Percentiles rank a stretch among this genome's conserved stretches.
phyloP scores from a whole-genome alignment of 2,113 vertebrate species.

The Phrynosoma platyrhinos region DNA sequence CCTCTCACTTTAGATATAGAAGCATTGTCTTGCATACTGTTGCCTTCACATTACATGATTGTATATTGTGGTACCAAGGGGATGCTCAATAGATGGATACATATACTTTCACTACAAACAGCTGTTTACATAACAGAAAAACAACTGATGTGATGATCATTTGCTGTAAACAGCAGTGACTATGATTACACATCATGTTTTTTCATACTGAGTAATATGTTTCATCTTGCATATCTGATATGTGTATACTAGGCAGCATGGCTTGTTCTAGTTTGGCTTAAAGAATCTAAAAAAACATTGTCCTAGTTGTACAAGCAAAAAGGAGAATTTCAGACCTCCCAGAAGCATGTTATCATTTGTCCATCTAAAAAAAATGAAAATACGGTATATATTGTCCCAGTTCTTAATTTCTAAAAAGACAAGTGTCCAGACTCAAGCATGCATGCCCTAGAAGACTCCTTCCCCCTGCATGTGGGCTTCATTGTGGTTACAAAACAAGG shows the following conservation, averaged over 20 bases:
- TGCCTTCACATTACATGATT: slow-evolving; percentile 40
- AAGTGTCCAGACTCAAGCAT: neutral
- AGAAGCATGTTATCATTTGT: neutral
- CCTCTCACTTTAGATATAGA: neutral
- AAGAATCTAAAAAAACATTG: neutral
- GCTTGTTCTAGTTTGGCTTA: neutral
- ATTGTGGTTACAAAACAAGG: neutral
- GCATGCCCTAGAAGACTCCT: neutral
- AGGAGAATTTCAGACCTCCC: neutral
- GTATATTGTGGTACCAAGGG: slow-evolving; percentile 5
- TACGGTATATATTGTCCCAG: neutral
- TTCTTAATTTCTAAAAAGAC: slow-evolving; percentile 8
- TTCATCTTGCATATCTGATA: neutral
- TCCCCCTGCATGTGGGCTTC: neutral
- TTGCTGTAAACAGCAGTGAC: neutral
- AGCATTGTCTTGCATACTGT: slow-evolving; percentile 14
- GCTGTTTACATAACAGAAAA: neutral
- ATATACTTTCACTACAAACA: neutral
- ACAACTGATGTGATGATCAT: neutral
- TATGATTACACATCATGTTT: neutral
- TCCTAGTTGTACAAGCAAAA: neutral
- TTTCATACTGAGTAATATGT: neutral
- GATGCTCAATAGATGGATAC: neutral
- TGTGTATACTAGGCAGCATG: neutral
- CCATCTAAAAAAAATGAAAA: slow-evolving; percentile 1